phyloP scores from a whole-genome alignment of 2,797 vertebrate genomes.

The Crenuchus spilurus region DNA sequence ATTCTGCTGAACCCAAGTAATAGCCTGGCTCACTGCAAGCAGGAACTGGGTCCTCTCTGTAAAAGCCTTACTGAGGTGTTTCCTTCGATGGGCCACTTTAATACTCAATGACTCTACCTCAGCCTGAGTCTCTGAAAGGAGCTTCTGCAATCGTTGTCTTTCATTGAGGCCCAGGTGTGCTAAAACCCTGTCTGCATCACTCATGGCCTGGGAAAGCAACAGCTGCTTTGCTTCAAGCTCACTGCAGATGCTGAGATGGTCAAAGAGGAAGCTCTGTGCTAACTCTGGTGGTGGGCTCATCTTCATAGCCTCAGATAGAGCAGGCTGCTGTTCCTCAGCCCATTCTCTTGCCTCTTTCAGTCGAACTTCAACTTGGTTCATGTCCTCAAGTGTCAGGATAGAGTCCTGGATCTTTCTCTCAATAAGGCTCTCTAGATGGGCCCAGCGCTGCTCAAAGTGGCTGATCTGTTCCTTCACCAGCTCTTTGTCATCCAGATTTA shows the following conservation, averaged over 20 bases:
- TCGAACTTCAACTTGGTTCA: conserved; percentile 81
- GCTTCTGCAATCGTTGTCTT: conserved; percentile 87
- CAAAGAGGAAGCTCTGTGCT: conserved; percentile 90
- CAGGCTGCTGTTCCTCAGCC: conserved; percentile 90
- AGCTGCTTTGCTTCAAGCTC: conserved; percentile 92
- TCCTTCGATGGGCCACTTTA: conserved; percentile 87
- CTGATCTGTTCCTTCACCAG: conserved; percentile 91
- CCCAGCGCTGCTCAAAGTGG: conserved; percentile 93
- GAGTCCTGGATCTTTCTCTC: conserved; percentile 91
- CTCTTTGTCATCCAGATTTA: conserved; percentile 93
- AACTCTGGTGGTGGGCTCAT: conserved; percentile 90
- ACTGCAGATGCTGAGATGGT: conserved; percentile 90
- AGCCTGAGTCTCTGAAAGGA: conserved; percentile 84
- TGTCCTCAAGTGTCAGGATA: conserved; percentile 87
- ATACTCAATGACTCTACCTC: conserved; percentile 85
- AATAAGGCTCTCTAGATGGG: conserved; percentile 88
- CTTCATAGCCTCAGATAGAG: conserved; percentile 84
- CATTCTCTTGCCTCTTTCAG: conserved; percentile 91
- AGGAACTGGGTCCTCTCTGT: conserved; percentile 95
- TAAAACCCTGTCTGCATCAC: conserved; percentile 89
- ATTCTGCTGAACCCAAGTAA: conserved; percentile 90
- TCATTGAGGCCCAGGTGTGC: conserved; percentile 90
- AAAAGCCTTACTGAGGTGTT: conserved; percentile 92
- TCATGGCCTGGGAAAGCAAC: conserved; percentile 83
- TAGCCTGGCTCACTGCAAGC: conserved; percentile 86